These are phyloP conservation scores for Trachurus trachurus DNA, from an alignment of 2,797 vertebrate genomes.

Conservation along the genomic window DNA sequence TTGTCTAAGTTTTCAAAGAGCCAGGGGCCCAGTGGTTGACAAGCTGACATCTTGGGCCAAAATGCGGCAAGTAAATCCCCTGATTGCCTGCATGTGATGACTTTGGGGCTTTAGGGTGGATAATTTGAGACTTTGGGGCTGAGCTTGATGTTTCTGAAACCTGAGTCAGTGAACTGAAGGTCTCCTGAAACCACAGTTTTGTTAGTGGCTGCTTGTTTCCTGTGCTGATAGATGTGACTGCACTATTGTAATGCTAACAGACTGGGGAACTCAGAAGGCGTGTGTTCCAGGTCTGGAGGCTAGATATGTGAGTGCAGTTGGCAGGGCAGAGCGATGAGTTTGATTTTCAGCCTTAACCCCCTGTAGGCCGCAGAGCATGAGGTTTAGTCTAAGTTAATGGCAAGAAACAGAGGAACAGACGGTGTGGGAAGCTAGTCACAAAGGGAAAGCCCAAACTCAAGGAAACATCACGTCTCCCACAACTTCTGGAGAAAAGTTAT, in stretches of 20 bases:
- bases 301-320: constrained; percentile 55
- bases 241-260: constrained; percentile 66
- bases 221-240: constrained; percentile 55
- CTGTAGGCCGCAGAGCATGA: constrained; percentile 40
- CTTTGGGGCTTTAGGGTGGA: constrained; percentile 69
- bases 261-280: constrained; percentile 37
- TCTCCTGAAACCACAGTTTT: constrained; percentile 63
- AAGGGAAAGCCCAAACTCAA: constrained; percentile 35
- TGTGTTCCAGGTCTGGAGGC: constrained; percentile 58
- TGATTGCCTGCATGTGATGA: constrained; percentile 61
- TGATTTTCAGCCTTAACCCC: constrained; percentile 58
- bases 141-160: constrained; percentile 62
- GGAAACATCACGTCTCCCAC: constrained; percentile 29
- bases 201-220: constrained; percentile 59
- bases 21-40: constrained; percentile 30
- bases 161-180: constrained; percentile 65
- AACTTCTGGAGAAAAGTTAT: constrained; percentile 52
- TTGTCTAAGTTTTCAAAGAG: constrained; percentile 53
- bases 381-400: constrained; percentile 54
- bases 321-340: constrained; percentile 58
- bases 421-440: constrained; percentile 46
- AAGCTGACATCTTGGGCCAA: constrained; percentile 54
- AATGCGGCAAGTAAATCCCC: constrained; percentile 48
- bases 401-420: constrained; percentile 62
- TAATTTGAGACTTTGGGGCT: constrained; percentile 56